Evolutionary conservation across 1,140 invertebrate genomes (phyloP).

Genomic region (Zaprionus vittiger): DNA sequence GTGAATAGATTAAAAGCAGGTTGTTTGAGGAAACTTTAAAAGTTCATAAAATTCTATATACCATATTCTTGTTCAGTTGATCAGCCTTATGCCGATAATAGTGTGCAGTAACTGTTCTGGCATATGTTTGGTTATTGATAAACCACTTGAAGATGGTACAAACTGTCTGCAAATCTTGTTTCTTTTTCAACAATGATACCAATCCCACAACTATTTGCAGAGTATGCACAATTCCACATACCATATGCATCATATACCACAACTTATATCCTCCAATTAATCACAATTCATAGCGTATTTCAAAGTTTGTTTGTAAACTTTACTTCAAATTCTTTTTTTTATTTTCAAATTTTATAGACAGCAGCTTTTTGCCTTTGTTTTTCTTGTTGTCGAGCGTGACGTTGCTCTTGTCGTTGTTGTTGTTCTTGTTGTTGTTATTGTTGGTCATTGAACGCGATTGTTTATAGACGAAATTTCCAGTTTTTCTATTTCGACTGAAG

Average conservation of each 20-base stretch:
- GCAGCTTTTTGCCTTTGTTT: slow-evolving; percentile 41
- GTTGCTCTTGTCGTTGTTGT: slow-evolving; percentile 32
- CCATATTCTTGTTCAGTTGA: too few relatives aligned
- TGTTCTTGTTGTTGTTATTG: slow-evolving; percentile 42
- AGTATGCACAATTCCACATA: not conserved
- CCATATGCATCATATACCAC: not conserved
- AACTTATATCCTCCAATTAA: not conserved
- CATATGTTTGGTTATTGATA: too few relatives aligned
- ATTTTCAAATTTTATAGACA: slow-evolving; percentile 36
- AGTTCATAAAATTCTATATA: too few relatives aligned
- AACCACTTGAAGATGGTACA: fast-evolving
- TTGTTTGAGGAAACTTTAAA: too few relatives aligned
- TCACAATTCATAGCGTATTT: not conserved
- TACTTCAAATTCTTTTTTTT: slow-evolving; percentile 40
- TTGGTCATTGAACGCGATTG: slow-evolving; percentile 78
- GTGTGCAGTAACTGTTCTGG: too few relatives aligned
- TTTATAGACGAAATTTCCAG: slow-evolving; percentile 53
- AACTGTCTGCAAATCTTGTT: too few relatives aligned
- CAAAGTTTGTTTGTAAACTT: not conserved
- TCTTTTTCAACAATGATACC: too few relatives aligned
- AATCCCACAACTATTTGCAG: not conserved
- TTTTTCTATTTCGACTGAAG: slow-evolving; percentile 36
- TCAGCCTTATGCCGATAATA: too few relatives aligned
- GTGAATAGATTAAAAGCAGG: too few relatives aligned
- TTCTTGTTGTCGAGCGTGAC: slow-evolving; percentile 50